phyloP scores from a whole-genome alignment of 1,140 invertebrate genomes.

The Cotesia typhae region DNA sequence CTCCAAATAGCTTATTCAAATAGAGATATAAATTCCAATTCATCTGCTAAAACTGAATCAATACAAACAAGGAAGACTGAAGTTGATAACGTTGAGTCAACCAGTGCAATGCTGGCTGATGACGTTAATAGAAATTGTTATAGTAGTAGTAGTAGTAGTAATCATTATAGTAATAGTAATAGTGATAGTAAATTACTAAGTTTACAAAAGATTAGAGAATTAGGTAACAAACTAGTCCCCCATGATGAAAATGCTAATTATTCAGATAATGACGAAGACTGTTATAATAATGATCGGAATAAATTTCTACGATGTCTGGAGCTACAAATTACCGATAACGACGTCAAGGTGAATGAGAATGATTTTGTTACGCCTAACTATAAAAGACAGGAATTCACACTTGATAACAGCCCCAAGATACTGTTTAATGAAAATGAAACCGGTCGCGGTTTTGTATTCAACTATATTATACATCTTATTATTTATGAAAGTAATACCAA shows the following conservation, averaged over 20 bases:
- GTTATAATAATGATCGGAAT: constrained; percentile 24
- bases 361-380: constrained; percentile 25
- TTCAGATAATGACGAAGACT: background rate
- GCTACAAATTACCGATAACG: constrained; percentile 19
- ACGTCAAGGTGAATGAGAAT: constrained; percentile 19
- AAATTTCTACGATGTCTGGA: constrained; percentile 23
- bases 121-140: background rate
- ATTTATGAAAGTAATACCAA: constrained; percentile 35
- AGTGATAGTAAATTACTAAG: background rate
- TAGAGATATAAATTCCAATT: constrained; percentile 15
- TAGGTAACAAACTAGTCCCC: background rate
- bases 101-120: background rate
- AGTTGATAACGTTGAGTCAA: background rate
- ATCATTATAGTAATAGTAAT: no score
- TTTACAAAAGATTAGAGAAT: background rate
- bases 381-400: constrained; percentile 12
- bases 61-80: background rate
- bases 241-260: background rate
- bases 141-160: no score
- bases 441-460: constrained; percentile 14
- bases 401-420: background rate
- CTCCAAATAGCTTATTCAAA: constrained; percentile 31
- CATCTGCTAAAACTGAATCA: no score
- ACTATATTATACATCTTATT: constrained; percentile 30
- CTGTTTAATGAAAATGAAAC: background rate